Conservation (phyloP, 2,888 invertebrate species). For the Zeuzera pyrina region DNA sequence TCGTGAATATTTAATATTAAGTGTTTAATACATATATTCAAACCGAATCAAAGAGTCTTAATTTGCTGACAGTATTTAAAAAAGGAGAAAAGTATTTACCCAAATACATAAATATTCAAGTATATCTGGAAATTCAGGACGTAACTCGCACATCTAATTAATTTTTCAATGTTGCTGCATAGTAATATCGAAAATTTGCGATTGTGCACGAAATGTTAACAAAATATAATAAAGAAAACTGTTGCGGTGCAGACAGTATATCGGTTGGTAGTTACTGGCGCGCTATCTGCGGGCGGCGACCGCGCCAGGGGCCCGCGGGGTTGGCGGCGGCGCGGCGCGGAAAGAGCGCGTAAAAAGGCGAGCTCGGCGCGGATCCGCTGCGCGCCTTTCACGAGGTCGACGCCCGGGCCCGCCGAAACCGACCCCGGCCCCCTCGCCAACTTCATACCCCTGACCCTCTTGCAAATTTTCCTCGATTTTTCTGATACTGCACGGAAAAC, state of each 20-base stretch:
- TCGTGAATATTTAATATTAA: too few species aligned
- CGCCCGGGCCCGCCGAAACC: conserved; percentile 59
- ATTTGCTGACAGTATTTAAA: too few species aligned
- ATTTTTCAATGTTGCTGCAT: too few species aligned
- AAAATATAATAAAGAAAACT: conserved; percentile 7
- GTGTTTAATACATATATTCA: too few species aligned
- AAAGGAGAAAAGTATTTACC: too few species aligned
- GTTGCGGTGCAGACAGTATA: conserved; percentile 56
- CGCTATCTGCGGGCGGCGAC: conserved; percentile 71
- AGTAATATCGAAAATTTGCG: background rate
- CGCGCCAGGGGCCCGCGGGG: conserved; percentile 58
- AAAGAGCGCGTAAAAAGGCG: conserved; percentile 69
- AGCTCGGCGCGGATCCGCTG: conserved; percentile 50
- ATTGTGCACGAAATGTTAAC: too few species aligned
- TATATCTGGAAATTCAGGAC: too few species aligned
- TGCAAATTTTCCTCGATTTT: conserved; percentile 34
- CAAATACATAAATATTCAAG: too few species aligned
- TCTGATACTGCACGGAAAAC: too few species aligned
- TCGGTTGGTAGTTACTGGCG: conserved; percentile 54
- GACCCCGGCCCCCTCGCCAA: conserved; percentile 34
- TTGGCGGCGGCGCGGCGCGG: conserved; percentile 53
- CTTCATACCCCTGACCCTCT: conserved; percentile 35
- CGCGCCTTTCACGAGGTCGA: conserved; percentile 68
- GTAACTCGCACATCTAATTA: too few species aligned
- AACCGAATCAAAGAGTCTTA: too few species aligned